phyloP scores from a whole-genome alignment of 1,140 invertebrate species.

The Pogonus chalceus region DNA sequence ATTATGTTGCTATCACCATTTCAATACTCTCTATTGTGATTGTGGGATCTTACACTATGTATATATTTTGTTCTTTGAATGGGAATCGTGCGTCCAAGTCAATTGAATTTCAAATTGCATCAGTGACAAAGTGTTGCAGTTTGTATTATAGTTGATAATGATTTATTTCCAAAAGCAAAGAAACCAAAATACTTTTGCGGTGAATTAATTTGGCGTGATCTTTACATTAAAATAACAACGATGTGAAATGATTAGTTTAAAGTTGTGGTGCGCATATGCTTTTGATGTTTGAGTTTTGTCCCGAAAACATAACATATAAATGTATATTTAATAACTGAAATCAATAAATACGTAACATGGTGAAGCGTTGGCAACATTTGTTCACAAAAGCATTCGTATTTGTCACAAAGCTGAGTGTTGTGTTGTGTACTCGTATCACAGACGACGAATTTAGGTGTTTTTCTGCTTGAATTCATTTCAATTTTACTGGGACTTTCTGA shows the following conservation, averaged over 20 bases:
- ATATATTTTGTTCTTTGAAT: too few species aligned
- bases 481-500: slow-evolving; percentile 4
- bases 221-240: too few species aligned
- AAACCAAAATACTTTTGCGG: too few species aligned
- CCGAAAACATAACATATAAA: background rate
- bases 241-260: background rate
- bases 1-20: too few species aligned
- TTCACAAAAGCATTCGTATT: slow-evolving; percentile 2
- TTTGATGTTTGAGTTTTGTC: background rate
- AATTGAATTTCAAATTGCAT: too few species aligned
- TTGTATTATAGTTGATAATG: too few species aligned
- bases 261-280: background rate
- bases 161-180: too few species aligned
- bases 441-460: background rate
- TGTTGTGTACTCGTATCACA: background rate
- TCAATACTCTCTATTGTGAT: too few species aligned
- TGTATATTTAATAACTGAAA: background rate
- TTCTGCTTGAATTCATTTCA: slow-evolving; percentile 7
- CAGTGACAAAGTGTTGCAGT: too few species aligned
- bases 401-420: background rate
- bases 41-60: too few species aligned
- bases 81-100: too few species aligned
- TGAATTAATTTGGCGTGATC: too few species aligned
- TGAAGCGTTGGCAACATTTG: background rate
- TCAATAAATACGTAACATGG: background rate